phyloP scores from a whole-genome alignment of 2,797 vertebrate genomes.

The Cygnus olor region DNA sequence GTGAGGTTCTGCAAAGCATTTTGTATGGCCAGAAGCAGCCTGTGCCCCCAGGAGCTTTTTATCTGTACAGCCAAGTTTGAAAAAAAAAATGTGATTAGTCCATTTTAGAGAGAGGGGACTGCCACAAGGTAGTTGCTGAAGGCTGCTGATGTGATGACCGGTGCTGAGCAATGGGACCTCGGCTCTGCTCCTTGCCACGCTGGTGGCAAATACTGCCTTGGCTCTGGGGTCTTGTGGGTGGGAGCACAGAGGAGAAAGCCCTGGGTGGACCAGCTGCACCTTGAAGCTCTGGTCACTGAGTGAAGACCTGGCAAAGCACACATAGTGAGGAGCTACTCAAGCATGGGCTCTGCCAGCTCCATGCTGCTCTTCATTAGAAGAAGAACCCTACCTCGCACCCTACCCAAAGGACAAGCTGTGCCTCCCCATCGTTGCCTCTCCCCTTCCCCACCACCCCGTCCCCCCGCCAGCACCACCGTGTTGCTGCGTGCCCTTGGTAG shows the following conservation, averaged over 20 bases:
- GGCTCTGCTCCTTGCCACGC: accelerated
- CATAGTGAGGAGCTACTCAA: not conserved
- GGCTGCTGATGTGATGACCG: not conserved
- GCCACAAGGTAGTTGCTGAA: not conserved
- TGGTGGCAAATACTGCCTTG: not conserved
- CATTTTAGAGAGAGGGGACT: not conserved
- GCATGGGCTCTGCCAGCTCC: not conserved
- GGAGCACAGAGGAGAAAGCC: accelerated
- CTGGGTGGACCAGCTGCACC: not conserved
- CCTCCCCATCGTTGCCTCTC: not conserved
- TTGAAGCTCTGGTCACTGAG: not conserved
- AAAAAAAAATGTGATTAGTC: not conserved
- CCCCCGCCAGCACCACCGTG: not conserved
- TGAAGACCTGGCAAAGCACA: accelerated
- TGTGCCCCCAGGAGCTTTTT: not conserved
- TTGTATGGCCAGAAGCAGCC: not conserved
- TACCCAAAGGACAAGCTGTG: not conserved
- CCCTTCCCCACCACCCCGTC: not conserved
- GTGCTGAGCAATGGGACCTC: not conserved
- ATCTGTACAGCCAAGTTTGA: not conserved
- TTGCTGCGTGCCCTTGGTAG: not conserved
- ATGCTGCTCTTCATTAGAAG: not conserved
- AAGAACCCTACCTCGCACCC: not conserved
- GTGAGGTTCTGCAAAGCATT: not conserved
- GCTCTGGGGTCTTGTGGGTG: not conserved